A percentile compares a stretch with the other conserved stretches of the same genome.
These are phyloP conservation scores for Leptinotarsa texana DNA, from an alignment of 1,140 invertebrate species.

Conservation along the genomic window DNA sequence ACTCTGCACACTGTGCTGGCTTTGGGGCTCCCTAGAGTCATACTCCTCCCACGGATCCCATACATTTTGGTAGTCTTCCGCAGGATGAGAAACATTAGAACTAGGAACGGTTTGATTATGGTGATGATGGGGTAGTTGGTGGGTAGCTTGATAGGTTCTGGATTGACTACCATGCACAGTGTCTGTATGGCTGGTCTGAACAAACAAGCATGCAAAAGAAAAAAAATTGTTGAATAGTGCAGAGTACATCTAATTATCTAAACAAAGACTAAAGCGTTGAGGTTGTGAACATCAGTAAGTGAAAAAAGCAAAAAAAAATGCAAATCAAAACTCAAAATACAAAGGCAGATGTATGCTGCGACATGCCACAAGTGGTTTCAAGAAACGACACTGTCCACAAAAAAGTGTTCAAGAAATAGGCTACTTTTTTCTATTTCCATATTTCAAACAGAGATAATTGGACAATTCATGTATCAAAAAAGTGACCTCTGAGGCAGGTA, in stretches of 20 bases:
- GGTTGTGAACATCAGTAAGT: conserved; percentile 19
- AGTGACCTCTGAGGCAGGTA: too few relatives aligned
- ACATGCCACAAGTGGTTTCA: conserved; percentile 29
- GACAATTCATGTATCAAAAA: too few relatives aligned
- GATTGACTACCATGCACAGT: conserved; percentile 39
- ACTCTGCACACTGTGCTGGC: too few relatives aligned
- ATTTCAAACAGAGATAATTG: too few relatives aligned
- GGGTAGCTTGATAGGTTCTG: conserved; percentile 33
- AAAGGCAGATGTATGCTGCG: conserved; percentile 39
- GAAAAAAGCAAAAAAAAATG: conserved; percentile 30
- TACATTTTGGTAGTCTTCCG: conserved; percentile 42
- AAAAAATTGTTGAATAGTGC: conserved; percentile 33
- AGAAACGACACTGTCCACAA: too few relatives aligned
- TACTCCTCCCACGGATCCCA: conserved; percentile 64
- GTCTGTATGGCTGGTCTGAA: conserved; percentile 45
- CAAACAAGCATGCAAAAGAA: conserved; percentile 51
- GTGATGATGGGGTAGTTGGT: conserved; percentile 24
- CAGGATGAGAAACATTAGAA: conserved; percentile 17
- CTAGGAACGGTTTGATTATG: conserved; percentile 21
- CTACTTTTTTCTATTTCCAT: too few relatives aligned
- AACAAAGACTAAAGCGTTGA: conserved; percentile 31
- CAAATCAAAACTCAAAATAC: conserved; percentile 48
- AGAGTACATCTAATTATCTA: conserved; percentile 22
- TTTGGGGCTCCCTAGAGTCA: conserved; percentile 50
- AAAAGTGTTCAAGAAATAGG: too few relatives aligned